A percentile compares a stretch with the other conserved stretches of the same genome.
Evolutionary conservation across 2,113 vertebrate species (phyloP).

Genomic region (Cromileptes altivelis): DNA sequence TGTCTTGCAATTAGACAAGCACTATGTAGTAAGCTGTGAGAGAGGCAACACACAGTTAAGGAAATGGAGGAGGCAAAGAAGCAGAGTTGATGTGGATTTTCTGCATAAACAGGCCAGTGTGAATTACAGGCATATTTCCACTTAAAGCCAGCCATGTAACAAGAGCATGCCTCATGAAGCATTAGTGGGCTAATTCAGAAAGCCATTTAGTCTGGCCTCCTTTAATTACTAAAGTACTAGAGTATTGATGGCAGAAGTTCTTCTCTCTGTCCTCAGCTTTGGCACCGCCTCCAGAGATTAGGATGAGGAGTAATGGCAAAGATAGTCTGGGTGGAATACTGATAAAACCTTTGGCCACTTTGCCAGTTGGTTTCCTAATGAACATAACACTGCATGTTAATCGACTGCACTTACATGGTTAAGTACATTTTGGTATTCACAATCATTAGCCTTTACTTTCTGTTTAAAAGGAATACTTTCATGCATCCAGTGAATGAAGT

Average conservation of each 20-base stretch:
- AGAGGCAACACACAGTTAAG: conserved; percentile 59
- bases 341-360: not conserved
- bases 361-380: not conserved
- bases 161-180: conserved; percentile 52
- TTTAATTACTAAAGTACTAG: conserved; percentile 64
- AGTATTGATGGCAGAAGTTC: conserved; percentile 44
- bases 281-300: conserved; percentile 7
- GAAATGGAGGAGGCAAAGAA: conserved; percentile 54
- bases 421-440: not conserved
- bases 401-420: not conserved
- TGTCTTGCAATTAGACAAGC: conserved; percentile 65
- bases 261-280: conserved; percentile 25
- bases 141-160: conserved; percentile 52
- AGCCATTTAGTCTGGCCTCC: conserved; percentile 38
- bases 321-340: not conserved
- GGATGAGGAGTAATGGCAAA: conserved; percentile 25
- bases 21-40: conserved; percentile 37
- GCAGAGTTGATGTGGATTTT: conserved; percentile 66
- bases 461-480: not conserved
- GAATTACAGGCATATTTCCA: conserved; percentile 59
- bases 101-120: conserved; percentile 65
- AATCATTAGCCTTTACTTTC: conserved; percentile 7
- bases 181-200: conserved; percentile 63
- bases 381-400: not conserved
- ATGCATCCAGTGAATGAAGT: no score